Base-by-base conservation (phyloP, 1,140 invertebrate genomes). In the Mactra quadrangularis region DNA sequence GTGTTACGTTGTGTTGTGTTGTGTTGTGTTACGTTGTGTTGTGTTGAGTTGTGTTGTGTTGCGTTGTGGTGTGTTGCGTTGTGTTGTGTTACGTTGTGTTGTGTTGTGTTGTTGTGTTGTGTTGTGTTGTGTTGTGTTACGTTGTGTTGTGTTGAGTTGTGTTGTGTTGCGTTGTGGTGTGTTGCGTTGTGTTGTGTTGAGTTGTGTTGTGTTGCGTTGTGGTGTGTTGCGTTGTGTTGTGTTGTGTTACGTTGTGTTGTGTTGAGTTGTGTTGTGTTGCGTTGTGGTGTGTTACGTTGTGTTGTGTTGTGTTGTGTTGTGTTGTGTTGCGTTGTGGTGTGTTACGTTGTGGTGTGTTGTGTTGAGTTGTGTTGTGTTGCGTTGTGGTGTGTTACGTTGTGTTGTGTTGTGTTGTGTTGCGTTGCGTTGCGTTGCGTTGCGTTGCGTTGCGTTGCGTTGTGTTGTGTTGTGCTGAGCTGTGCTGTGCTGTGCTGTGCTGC, bases 301-400 rank as follows among this genome's bases (percentile, higher is more conserved):
- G 53, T 55, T 55, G 53, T 55, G 53, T n/a, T 55, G 53, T 55
- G 53, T n/a, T 55, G 53, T 55, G 53, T n/a, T 55, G 53, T 55
- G 53, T 55, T 55, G 53, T 55, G 53, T 55, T 27, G 53, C 19
- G 53, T 55, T 27, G 53, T 27, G 53, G 4, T 55, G 53, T 27
- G 53, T 55, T 55, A 19, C 19, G 53, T 55, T 55, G 53, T 55
- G 53, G 4, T 55, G 53, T 55, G 53, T n/a, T 55, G 53, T 55
- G 53, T n/a, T 55, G 53, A n/a, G n/a, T n/a, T n/a, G n/a, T n/a
- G n/a, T n/a, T n/a, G n/a, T n/a, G n/a, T n/a, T n/a, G n/a, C n/a
- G n/a, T n/a, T n/a, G n/a, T n/a, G n/a, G n/a, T n/a, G n/a, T n/a
- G n/a, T n/a, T n/a, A n/a, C n/a, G n/a, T n/a, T n/a, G n/a, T n/a